Evolutionary conservation across 2,888 invertebrate species (phyloP).

Genomic region (Alsophila aescularia): DNA sequence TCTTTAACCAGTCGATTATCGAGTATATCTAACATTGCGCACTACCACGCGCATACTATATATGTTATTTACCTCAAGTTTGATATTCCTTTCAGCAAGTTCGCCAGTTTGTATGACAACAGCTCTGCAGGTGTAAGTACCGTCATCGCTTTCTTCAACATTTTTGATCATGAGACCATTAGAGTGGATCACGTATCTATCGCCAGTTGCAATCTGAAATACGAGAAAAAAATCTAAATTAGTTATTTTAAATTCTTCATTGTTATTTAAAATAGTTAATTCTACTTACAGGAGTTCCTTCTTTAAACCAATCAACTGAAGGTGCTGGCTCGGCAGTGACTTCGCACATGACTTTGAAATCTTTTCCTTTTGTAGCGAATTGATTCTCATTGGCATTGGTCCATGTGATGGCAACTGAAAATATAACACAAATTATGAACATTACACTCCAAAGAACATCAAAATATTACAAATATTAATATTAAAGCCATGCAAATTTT

Average conservation of each 20-base stretch:
- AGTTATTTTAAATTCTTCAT: too few relatives aligned
- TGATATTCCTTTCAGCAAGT: slow-evolving; percentile 90
- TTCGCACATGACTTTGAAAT: slow-evolving; percentile 92
- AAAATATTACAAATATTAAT: too few relatives aligned
- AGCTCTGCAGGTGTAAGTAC: slow-evolving; percentile 94
- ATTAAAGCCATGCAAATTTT: too few relatives aligned
- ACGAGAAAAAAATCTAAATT: too few relatives aligned
- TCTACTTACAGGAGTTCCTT: slow-evolving; percentile 86
- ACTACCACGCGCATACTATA: too few relatives aligned
- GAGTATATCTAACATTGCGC: too few relatives aligned
- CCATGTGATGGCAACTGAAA: slow-evolving; percentile 93
- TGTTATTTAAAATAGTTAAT: too few relatives aligned
- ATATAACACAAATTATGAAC: not conserved
- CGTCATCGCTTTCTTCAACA: slow-evolving; percentile 92
- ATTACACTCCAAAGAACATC: too few relatives aligned
- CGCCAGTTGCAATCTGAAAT: slow-evolving; percentile 86
- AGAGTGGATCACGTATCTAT: slow-evolving; percentile 89
- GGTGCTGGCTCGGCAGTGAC: slow-evolving; percentile 94
- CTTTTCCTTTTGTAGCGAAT: slow-evolving; percentile 89
- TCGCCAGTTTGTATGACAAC: slow-evolving; percentile 92
- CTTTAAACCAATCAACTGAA: slow-evolving; percentile 93
- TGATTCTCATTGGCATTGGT: slow-evolving; percentile 93
- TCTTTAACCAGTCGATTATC: too few relatives aligned
- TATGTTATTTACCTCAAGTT: slow-evolving; percentile 86
- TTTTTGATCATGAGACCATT: slow-evolving; percentile 91